Percentiles rank a stretch among this genome's conserved stretches.
These are phyloP conservation scores for Hypothenemus hampei DNA, from an alignment of 1,140 invertebrate species.

Conservation along the genomic window DNA sequence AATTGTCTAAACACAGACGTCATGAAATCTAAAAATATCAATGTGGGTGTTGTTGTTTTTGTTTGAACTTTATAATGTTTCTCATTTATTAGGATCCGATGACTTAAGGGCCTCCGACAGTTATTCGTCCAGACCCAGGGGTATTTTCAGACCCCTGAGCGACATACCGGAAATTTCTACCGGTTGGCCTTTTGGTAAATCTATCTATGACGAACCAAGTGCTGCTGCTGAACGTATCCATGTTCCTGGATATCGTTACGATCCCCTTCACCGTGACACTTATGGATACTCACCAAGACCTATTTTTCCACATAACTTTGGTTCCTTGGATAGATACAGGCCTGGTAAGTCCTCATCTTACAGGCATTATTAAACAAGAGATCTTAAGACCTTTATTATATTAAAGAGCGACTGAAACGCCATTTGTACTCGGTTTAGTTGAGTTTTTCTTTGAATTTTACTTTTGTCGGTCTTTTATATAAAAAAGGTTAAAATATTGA, in stretches of 20 bases:
- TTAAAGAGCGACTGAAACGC: no score
- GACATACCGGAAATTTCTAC: constrained; percentile 58
- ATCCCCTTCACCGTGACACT: constrained; percentile 79
- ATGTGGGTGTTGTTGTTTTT: no score
- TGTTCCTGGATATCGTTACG: constrained; percentile 80
- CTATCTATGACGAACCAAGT: constrained; percentile 77
- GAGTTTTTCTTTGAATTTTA: no score
- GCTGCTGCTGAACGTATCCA: constrained; percentile 75
- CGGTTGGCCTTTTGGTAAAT: constrained; percentile 71
- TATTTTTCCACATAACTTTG: constrained; percentile 81
- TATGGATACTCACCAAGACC: constrained; percentile 82
- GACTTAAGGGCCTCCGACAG: constrained; percentile 81
- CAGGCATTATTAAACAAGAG: no score
- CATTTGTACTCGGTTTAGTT: no score
- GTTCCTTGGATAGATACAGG: constrained; percentile 70
- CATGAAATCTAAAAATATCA: no score
- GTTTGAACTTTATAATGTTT: no score
- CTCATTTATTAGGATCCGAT: constrained; percentile 68
- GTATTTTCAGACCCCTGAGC: constrained; percentile 59
- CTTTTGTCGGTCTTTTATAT: no score
- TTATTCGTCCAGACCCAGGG: constrained; percentile 60
- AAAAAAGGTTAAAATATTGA: no score
- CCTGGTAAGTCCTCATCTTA: constrained; percentile 66
- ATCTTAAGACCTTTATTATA: no score
- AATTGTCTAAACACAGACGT: no score